phyloP scores from a whole-genome alignment of 1,140 invertebrate species.

The Rhynchophorus ferrugineus region DNA sequence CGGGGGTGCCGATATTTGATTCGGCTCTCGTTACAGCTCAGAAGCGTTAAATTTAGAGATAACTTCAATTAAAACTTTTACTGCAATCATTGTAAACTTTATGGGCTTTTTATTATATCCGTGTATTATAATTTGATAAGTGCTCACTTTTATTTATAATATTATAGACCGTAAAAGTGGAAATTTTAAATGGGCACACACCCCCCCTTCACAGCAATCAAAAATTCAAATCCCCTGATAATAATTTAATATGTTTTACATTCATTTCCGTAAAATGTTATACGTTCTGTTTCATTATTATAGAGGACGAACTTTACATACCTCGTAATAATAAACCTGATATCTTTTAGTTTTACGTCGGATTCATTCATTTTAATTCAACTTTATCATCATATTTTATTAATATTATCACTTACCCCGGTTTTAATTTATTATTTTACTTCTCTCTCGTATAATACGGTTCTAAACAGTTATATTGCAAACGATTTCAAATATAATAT shows the following conservation, averaged over 20 bases:
- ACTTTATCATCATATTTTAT: no score
- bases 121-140: conserved; percentile 22
- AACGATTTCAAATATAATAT: no score
- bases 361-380: no score
- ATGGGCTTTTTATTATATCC: conserved; percentile 21
- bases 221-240: conserved; percentile 1
- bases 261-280: neutral
- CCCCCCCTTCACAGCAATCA: neutral
- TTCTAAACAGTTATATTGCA: no score
- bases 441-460: no score
- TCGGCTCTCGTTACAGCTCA: conserved; percentile 5
- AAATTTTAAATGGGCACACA: neutral
- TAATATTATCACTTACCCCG: no score
- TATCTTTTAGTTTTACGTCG: no score
- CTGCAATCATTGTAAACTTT: conserved; percentile 22
- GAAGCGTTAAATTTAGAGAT: conserved; percentile 20
- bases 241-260: conserved; percentile 2
- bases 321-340: no score
- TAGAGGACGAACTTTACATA: no score
- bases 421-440: no score
- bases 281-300: neutral
- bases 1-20: conserved; percentile 13
- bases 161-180: neutral
- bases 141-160: conserved; percentile 13
- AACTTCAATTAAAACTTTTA: conserved; percentile 27